These are phyloP conservation scores for Eulithis testata DNA, from an alignment of 2,888 invertebrate species.

Conservation along the genomic window DNA sequence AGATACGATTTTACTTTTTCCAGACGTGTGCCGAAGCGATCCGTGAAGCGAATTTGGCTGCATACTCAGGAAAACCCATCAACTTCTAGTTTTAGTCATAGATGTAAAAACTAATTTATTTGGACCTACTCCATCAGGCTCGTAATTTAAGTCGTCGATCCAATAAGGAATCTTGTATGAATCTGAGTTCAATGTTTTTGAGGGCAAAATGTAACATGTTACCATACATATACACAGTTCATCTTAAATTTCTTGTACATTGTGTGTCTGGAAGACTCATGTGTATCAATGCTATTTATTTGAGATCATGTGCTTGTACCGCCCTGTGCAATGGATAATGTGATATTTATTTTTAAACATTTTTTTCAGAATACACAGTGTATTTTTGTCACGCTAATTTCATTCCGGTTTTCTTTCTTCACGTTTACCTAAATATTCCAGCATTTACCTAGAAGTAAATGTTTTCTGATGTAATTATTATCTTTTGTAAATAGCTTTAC, in stretches of 20 bases:
- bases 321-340: constrained; percentile 38
- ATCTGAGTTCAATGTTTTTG: constrained; percentile 65
- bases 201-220: constrained; percentile 39
- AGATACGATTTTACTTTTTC: constrained; percentile 50
- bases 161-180: constrained; percentile 73
- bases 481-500: constrained; percentile 76
- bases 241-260: constrained; percentile 32
- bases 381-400: constrained; percentile 49
- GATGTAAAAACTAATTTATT: constrained; percentile 50
- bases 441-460: constrained; percentile 66
- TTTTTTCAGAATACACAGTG: constrained; percentile 44
- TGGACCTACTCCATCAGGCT: constrained; percentile 50
- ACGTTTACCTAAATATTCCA: constrained; percentile 48
- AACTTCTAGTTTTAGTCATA: constrained; percentile 89
- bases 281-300: constrained; percentile 43
- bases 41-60: constrained; percentile 97
- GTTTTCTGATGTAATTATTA: constrained; percentile 67
- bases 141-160: constrained; percentile 50
- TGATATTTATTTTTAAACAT: constrained; percentile 52
- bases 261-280: constrained; percentile 13
- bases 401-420: constrained; percentile 60
- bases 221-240: constrained; percentile 25
- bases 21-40: constrained; percentile 99
- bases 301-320: constrained; percentile 38
- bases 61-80: constrained; percentile 98